phyloP scores from a whole-genome alignment of 2,888 invertebrate genomes.

The Andrena marginata region DNA sequence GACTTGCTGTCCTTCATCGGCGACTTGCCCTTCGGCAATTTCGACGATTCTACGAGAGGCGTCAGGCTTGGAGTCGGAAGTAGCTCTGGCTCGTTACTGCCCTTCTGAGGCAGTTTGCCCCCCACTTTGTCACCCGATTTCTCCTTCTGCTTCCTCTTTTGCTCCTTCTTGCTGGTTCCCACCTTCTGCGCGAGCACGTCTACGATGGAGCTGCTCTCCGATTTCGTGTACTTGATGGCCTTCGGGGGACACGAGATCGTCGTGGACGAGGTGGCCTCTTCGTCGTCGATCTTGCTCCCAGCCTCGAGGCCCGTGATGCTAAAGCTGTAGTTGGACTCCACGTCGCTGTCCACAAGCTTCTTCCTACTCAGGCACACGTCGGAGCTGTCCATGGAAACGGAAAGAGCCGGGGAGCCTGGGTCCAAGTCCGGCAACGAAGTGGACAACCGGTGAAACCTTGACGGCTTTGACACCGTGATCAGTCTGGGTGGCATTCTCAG shows the following conservation, averaged over 20 bases:
- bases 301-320: conserved; percentile 85
- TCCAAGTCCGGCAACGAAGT: conserved; percentile 93
- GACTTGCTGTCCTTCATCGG: conserved; percentile 76
- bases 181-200: conserved; percentile 90
- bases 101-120: conserved; percentile 87
- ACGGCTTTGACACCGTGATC: conserved; percentile 92
- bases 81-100: conserved; percentile 87
- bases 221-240: conserved; percentile 82
- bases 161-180: conserved; percentile 86
- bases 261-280: conserved; percentile 89
- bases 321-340: conserved; percentile 89
- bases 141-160: conserved; percentile 87
- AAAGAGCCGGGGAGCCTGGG: conserved; percentile 90
- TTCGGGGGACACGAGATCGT: conserved; percentile 88
- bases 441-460: conserved; percentile 89
- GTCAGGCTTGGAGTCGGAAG: conserved; percentile 88
- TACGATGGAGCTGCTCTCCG: conserved; percentile 87
- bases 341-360: conserved; percentile 87
- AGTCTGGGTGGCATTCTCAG: conserved; percentile 92
- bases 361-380: conserved; percentile 80
- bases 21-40: conserved; percentile 72
- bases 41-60: conserved; percentile 71
- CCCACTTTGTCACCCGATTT: conserved; percentile 78
- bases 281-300: conserved; percentile 88
- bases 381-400: conserved; percentile 87